These are phyloP conservation scores for Garra rufa DNA, from an alignment of 2,113 vertebrate genomes.

Conservation along the genomic window DNA sequence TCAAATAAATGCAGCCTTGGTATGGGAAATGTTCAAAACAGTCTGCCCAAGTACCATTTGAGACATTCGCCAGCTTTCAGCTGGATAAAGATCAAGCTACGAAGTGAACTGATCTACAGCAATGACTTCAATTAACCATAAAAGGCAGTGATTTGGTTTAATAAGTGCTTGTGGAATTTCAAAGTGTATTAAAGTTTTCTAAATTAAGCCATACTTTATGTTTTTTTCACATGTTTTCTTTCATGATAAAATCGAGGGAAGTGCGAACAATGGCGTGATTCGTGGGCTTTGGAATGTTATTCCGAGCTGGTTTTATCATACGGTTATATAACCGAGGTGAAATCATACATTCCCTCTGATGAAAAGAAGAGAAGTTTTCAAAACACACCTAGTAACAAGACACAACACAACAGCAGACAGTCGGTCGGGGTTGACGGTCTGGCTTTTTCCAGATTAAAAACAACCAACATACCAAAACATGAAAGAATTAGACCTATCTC, in stretches of 20 bases:
- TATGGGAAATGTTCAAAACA: background rate
- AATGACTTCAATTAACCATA: slow-evolving; percentile 27
- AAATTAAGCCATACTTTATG: slow-evolving; percentile 22
- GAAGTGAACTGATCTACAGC: background rate
- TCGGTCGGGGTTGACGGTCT: background rate
- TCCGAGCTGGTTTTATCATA: slow-evolving; percentile 20
- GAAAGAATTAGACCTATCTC: background rate
- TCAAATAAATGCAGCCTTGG: too few relatives aligned
- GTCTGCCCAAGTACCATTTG: too few relatives aligned
- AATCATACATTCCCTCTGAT: slow-evolving; percentile 22
- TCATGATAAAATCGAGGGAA: slow-evolving; percentile 48
- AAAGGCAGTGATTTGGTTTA: slow-evolving; percentile 21
- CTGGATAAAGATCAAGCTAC: background rate
- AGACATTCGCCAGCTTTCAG: background rate
- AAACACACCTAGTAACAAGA: slow-evolving; percentile 37
- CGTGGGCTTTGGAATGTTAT: slow-evolving; percentile 39
- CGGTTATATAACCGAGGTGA: slow-evolving; percentile 46
- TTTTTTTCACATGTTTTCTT: slow-evolving; percentile 11
- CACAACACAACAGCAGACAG: slow-evolving; percentile 35
- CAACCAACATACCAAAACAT: background rate
- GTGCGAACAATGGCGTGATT: slow-evolving; percentile 52
- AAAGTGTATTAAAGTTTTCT: slow-evolving; percentile 14
- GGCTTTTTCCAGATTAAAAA: background rate
- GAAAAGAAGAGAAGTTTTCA: slow-evolving; percentile 17
- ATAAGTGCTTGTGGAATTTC: slow-evolving; percentile 15